Evolutionary conservation across 2,113 vertebrate genomes (phyloP).

Genomic region (Varanus komodoensis): DNA sequence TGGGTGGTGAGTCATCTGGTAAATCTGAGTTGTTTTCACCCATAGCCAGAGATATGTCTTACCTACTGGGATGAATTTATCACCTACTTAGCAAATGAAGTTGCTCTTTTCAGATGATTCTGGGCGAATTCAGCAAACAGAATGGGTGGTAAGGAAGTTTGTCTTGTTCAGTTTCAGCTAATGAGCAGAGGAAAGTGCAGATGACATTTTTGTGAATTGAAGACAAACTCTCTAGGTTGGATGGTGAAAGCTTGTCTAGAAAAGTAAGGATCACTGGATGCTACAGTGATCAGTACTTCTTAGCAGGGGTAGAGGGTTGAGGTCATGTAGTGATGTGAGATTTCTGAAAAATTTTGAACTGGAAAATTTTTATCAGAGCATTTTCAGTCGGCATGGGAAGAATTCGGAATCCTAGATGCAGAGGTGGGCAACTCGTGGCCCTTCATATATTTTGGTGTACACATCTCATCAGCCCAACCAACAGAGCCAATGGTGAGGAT

Average conservation of each 20-base stretch:
- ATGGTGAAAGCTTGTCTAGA: background rate
- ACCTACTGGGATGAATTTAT: conserved; percentile 25
- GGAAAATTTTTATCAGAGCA: too few relatives aligned
- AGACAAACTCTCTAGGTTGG: background rate
- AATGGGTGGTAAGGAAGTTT: background rate
- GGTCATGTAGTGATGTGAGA: too few relatives aligned
- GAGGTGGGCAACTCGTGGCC: too few relatives aligned
- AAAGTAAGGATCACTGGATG: background rate
- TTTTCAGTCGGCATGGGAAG: too few relatives aligned
- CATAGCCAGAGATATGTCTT: conserved; percentile 12
- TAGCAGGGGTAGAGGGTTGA: too few relatives aligned
- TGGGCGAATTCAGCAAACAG: background rate
- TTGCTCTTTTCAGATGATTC: background rate
- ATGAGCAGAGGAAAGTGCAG: too few relatives aligned
- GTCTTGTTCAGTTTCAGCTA: background rate
- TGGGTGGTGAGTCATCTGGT: conserved; percentile 11
- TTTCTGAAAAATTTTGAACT: too few relatives aligned
- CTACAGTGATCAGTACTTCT: background rate
- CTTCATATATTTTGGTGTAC: too few relatives aligned
- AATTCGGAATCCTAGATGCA: too few relatives aligned
- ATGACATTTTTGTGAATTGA: background rate
- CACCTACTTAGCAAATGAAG: conserved; percentile 25
- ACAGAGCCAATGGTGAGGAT: too few relatives aligned
- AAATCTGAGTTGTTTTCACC: background rate
- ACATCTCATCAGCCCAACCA: too few relatives aligned